These are phyloP conservation scores for Chironomus tentans DNA, from an alignment of 2,888 invertebrate genomes.

Conservation along the genomic window DNA sequence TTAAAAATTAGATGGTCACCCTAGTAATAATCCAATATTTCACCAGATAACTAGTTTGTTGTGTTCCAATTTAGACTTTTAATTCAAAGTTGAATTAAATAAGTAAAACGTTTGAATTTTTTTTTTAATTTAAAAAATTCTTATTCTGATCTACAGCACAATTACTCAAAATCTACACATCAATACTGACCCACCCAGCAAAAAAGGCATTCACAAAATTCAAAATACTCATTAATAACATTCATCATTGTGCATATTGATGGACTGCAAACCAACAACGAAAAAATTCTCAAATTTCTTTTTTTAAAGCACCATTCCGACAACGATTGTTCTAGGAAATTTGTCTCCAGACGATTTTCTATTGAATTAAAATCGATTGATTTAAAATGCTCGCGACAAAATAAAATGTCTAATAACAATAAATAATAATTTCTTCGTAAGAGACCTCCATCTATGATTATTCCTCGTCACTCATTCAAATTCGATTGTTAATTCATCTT, in stretches of 20 bases:
- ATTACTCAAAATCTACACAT: too few species aligned
- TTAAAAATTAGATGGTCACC: too few species aligned
- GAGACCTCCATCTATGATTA: not conserved
- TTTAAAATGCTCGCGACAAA: not conserved
- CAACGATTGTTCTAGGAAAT: conserved; percentile 13
- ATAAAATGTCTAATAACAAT: not conserved
- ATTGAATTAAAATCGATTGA: conserved; percentile 8
- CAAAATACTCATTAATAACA: not conserved
- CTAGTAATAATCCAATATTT: too few species aligned
- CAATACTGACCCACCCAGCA: not conserved
- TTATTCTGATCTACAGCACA: too few species aligned
- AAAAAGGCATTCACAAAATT: not conserved
- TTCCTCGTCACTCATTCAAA: too few species aligned
- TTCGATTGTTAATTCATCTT: not conserved
- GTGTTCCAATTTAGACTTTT: too few species aligned
- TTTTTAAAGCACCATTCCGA: not conserved
- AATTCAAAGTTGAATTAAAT: too few species aligned
- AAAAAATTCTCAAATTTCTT: not conserved
- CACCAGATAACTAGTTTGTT: too few species aligned
- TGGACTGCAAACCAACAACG: not conserved
- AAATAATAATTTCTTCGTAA: not conserved
- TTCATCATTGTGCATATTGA: not conserved
- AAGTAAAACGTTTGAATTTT: too few species aligned
- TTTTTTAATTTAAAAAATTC: too few species aligned
- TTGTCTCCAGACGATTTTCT: conserved; percentile 24